Evolutionary conservation across 2,797 vertebrate species (phyloP), one percentile per base, ranked within the genome.

Genomic region (Dipus sagitta): DNA sequence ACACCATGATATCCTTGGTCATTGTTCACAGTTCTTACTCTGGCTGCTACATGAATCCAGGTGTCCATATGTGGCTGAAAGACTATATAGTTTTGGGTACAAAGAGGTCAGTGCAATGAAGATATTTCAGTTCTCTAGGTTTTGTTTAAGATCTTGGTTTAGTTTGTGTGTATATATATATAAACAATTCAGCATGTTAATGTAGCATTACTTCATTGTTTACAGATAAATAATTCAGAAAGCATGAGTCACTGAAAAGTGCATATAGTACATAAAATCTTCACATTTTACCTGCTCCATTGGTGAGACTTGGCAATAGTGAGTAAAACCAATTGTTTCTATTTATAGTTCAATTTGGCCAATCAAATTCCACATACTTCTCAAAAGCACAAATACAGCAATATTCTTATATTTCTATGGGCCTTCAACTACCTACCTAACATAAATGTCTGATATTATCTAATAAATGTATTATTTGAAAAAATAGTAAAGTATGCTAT

Each of bases 361-460:
- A 80, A 11, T 26, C 34, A 78, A 78, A 26, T 67, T n/a, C 2
- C 20, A 13, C 6, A 68, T 79, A 21, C 12, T 52, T 28, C 24
- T 21, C 8, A n/a, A 72, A 80, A 94, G 76, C 11, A 70, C 13
- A 6, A 17, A 78, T 8, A 54, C 64, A 91, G 24, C 4, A 70
- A 76, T 72, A 79, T 65, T 80, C 8, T 23, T 72, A 26, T 71
- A 67, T 89, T 89, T 95, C 58, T 96, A 83, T 18, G 18, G 30
- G 30, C 92, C 21, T 3, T 82, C 30, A 80, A 77, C 0, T 20
- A 3, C 1, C 72, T 80, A n/a, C 47, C 2, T 68, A 92, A 70
- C 20, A 85, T 24, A 11, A 64, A 58, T 58, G 54, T 15, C 24
- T 68, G 1, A 68, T 34, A 58, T 8, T n/a, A 32, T 67, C 10